Base-by-base conservation (phyloP, 2,888 invertebrate species). In the Nomada fucata region DNA sequence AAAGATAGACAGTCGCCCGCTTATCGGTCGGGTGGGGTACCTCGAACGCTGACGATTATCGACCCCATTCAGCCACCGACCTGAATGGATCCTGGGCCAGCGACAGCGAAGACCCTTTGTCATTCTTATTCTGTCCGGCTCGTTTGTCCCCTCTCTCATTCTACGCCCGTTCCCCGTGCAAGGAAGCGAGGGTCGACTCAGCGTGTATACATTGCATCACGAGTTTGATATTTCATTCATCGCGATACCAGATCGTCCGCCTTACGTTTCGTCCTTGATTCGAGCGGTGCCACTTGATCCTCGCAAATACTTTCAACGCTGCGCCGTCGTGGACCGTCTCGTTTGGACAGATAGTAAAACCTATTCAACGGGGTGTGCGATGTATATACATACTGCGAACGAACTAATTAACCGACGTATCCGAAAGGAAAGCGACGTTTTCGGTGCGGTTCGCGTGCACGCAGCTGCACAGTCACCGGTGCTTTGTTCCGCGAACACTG, bases 31-130 rank as follows among this genome's bases (percentile, higher is more conserved):
- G 86, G 89, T 85, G 84, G 88, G 86, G 77, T 87, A 73, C 83
- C 86, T 82, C 86, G 88, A 90, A 90, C 88, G 89, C 82, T 83
- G 84, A 86, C 89, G 91, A 91, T 92, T 91, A 91, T 91, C 88
- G 91, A 89, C 86, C 86, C 89, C 86, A 90, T 91, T 90, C 84
- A 90, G 86, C 82, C 65, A 71, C 70, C 86, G 84, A 86, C 79
- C 87, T 88, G 87, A 88, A 90, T 89, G 86, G 87, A 89, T 87
- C 79, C 76, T 70, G 63, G 63, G 68, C 57, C 71, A 67, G 72
- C 80, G 79, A 77, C 83, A 79, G 63, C 79, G 80, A 76, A 70
- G 70, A 67, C 79, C 69, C 36, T 36, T 61, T 52, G 52, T 82
- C 57, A 83, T 76, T 80, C 79, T 78, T 70, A 69, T 65, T 63